Evolutionary conservation across 92 coral and sea anemone genomes (phyloP), one percentile per base, ranked within the genome.

Genomic region (Palythoa heliodiscus): DNA sequence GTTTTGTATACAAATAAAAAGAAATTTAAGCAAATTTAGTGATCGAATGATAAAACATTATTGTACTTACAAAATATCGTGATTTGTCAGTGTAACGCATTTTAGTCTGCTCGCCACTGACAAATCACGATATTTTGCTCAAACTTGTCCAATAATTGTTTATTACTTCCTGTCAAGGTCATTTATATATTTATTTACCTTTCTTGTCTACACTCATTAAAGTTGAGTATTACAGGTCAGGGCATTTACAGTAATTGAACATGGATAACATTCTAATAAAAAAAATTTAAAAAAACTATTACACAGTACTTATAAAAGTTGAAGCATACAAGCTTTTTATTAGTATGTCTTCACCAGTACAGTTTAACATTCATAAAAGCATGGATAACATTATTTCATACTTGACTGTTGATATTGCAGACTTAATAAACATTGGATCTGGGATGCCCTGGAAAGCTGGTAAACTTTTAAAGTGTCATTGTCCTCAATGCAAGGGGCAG

Each of bases 361-460:
- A n/a, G n/a, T n/a, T n/a, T n/a, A n/a, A n/a, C n/a, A n/a, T n/a
- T n/a, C n/a, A n/a, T n/a, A n/a, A n/a, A n/a, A n/a, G n/a, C n/a
- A n/a, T n/a, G n/a, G n/a, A n/a, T n/a, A n/a, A n/a, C n/a, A 57
- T 57, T 57, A 60, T 60, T 60, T 60, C 16, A 17, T 5, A 14
- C 67, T 60, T 17, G 67, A 60, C 67, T 60, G 22, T 60, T 60
- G 67, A 60, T 60, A 60, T 60, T 60, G 67, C 67, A 60, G 67
- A 60, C 67, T 60, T 60, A 14, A 14, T 14, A 60, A 14, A 14
- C 15, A 60, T 60, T 17, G 6, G 67, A 60, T 60, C 67, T 60
- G 67, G 67, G 22, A 60, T 60, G 67, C 67, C 67, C 67, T 60
- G 67, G 67, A 60, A 60, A 60, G 67, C 67, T 60, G 67, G 67